Base-by-base conservation (phyloP, 2,888 invertebrate genomes). In the Euphydryas editha region DNA sequence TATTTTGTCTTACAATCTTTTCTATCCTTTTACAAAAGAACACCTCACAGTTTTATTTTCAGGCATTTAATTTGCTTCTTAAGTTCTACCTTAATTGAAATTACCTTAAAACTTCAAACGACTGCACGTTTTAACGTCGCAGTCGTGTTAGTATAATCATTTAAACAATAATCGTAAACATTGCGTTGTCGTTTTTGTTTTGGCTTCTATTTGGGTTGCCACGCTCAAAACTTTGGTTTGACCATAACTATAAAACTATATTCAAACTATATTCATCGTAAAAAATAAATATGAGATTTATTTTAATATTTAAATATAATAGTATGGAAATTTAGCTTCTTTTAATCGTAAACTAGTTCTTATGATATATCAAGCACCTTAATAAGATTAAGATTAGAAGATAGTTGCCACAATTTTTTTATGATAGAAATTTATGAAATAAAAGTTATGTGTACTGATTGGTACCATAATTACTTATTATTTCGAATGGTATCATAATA, bases 81-180 rank as follows among this genome's bases (percentile, higher is more conserved):
- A 65, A 61, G 65, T 58, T 36, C 24, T 59, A 49, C 54, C 46
- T 58, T 68, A 68, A 70, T 68, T 68, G 64, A 39, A 51, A 59
- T 63, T 54, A 65, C 30, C 62, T 65, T 62, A 49, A 49, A 61
- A 72, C 71, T 70, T 75, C 69, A 72, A 71, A 73, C 64, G 67
- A 62, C 56, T 68, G 60, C 62, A 70, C 59, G 60, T 71, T 64
- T 64, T 65, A 46, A 62, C 24, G 61, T 65, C 36, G 63, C 68
- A 57, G 60, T 72, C 77, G 79, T 79, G 79, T 83, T 80, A 79
- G 81, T 81, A 80, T 82, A 81, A 84, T 85, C 84, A 80, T 72
- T 75, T 73, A 65, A 72, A 79, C 78, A 79, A 79, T 81, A 59
- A 68, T 73, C 61, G 69, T 71, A 80, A 81, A 86, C 77, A 76